A percentile compares a stretch with the other conserved stretches of the same genome.
Evolutionary conservation across 1,140 invertebrate genomes (phyloP).

Genomic region (Drosophila ambigua): DNA sequence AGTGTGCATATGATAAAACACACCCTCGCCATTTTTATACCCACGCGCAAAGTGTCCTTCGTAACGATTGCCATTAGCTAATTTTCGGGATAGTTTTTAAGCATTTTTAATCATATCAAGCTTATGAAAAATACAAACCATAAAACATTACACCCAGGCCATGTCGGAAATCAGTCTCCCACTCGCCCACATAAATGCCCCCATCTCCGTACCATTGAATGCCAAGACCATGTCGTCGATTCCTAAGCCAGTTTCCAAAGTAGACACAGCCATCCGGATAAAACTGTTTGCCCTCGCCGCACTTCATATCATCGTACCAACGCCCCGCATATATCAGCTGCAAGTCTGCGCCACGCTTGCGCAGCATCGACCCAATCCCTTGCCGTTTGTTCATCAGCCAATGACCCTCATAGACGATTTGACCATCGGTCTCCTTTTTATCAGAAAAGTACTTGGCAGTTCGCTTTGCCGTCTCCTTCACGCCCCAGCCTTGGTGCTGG

Average conservation of each 20-base stretch:
- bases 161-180: slow-evolving; percentile 81
- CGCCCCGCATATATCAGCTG: slow-evolving; percentile 84
- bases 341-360: slow-evolving; percentile 50
- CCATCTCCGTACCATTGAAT: slow-evolving; percentile 85
- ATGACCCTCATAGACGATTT: slow-evolving; percentile 85
- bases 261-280: slow-evolving; percentile 73
- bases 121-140: slow-evolving; percentile 31
- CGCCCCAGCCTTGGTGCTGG: slow-evolving; percentile 57
- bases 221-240: slow-evolving; percentile 87
- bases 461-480: slow-evolving; percentile 43
- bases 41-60: slow-evolving; percentile 86
- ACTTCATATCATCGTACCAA: slow-evolving; percentile 85
- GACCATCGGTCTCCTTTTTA: slow-evolving; percentile 53
- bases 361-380: slow-evolving; percentile 81
- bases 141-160: slow-evolving; percentile 84
- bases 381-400: slow-evolving; percentile 85
- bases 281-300: slow-evolving; percentile 83
- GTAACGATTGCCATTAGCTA: slow-evolving; percentile 86
- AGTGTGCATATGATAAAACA: slow-evolving; percentile 85
- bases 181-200: slow-evolving; percentile 85
- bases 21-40: slow-evolving; percentile 86
- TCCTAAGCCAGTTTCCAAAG: slow-evolving; percentile 84
- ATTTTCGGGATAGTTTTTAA: not conserved
- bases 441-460: slow-evolving; percentile 22
- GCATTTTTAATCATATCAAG: not conserved